A percentile compares a stretch with the other conserved stretches of the same genome.
These are phyloP conservation scores for Ctenoplectra terminalis DNA, from an alignment of 1,140 invertebrate species.

Conservation along the genomic window DNA sequence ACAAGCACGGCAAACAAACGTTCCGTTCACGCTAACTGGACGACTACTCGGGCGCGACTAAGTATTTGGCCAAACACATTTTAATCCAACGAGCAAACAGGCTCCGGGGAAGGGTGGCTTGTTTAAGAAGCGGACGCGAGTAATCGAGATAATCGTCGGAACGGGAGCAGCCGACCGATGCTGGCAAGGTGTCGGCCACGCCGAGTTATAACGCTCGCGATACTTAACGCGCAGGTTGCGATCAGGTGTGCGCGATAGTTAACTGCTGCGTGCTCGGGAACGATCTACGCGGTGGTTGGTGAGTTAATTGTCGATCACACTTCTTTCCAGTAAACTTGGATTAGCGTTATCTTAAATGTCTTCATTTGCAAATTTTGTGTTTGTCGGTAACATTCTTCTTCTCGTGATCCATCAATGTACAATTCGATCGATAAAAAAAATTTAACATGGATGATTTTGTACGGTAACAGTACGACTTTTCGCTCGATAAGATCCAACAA, in stretches of 20 bases:
- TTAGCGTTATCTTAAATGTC: no score
- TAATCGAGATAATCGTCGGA: slow-evolving; percentile 49
- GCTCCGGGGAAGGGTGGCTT: slow-evolving; percentile 23
- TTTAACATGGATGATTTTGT: no score
- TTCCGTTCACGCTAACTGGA: slow-evolving; percentile 50
- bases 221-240: slow-evolving; percentile 26
- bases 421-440: no score
- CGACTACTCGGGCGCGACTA: slow-evolving; percentile 72
- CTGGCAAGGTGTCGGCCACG: slow-evolving; percentile 23
- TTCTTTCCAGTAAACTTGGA: neutral
- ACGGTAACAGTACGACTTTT: no score
- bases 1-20: slow-evolving; percentile 47
- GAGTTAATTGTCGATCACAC: slow-evolving; percentile 9
- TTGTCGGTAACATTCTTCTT: neutral
- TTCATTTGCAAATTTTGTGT: neutral
- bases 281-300: neutral
- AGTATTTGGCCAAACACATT: slow-evolving; percentile 79
- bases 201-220: slow-evolving; percentile 13
- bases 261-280: neutral
- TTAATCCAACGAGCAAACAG: slow-evolving; percentile 74
- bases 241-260: slow-evolving; percentile 6
- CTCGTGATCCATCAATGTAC: no score
- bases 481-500: no score
- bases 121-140: slow-evolving; percentile 42
- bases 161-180: neutral